Conservation (phyloP, 2,113 vertebrate genomes). For the Chamaea fasciata region DNA sequence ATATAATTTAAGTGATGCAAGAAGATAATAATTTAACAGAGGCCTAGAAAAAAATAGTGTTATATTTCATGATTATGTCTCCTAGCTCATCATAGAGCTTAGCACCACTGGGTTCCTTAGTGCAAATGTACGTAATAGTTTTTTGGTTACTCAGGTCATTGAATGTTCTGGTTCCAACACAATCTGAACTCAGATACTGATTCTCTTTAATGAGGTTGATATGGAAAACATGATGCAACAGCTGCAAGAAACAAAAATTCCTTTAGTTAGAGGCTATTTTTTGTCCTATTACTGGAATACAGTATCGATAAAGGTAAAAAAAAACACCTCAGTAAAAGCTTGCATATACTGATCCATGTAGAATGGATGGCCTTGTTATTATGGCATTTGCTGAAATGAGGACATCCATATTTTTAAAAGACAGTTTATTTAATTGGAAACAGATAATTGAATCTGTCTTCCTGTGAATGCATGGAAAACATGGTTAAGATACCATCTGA, state of each 20-base stretch:
- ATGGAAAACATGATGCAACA: not conserved
- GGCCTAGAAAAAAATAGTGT: not conserved
- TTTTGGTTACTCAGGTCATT: not conserved
- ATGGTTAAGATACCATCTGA: not conserved
- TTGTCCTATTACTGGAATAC: not conserved
- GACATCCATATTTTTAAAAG: not conserved
- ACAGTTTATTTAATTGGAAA: constrained; percentile 1
- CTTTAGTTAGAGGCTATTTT: not conserved
- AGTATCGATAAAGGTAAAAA: not conserved
- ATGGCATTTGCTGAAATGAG: not conserved
- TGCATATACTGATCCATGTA: not conserved
- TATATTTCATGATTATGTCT: not conserved
- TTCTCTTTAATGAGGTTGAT: not conserved
- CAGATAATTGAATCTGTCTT: not conserved
- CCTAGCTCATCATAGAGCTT: not conserved
- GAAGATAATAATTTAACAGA: not conserved
- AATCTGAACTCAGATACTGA: not conserved
- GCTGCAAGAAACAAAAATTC: not conserved
- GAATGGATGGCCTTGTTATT: not conserved
- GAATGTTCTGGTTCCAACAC: not conserved
- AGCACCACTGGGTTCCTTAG: not conserved
- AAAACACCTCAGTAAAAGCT: not conserved
- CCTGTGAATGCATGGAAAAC: not conserved
- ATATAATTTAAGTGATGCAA: not conserved
- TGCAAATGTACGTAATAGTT: not conserved